These are phyloP conservation scores for Rhea pennata DNA, from an alignment of 2,113 vertebrate genomes.

Conservation along the genomic window DNA sequence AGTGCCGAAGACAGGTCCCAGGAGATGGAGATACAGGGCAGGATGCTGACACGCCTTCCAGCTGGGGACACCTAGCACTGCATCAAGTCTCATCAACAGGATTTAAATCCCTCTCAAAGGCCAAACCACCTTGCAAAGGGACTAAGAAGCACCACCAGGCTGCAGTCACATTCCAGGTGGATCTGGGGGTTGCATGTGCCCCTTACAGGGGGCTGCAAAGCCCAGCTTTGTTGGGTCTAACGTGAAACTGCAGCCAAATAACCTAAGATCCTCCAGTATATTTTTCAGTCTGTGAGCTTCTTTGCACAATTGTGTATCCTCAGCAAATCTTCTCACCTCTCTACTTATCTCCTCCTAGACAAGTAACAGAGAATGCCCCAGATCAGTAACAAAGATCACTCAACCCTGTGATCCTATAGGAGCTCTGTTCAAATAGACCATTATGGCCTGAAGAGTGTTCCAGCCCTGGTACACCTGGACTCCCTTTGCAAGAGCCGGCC, in stretches of 20 bases:
- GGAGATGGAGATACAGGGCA: background rate
- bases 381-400: background rate
- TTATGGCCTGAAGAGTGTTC: background rate
- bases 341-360: background rate
- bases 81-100: background rate
- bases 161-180: background rate
- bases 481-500: background rate
- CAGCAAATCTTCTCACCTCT: background rate
- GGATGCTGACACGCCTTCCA: fast-evolving
- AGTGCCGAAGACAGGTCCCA: background rate
- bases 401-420: background rate
- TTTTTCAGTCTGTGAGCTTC: background rate
- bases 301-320: background rate
- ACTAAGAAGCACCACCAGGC: background rate
- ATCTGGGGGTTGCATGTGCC: background rate
- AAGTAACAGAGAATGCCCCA: background rate
- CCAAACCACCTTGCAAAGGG: background rate
- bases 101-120: background rate
- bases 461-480: background rate
- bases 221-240: background rate
- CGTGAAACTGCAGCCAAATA: background rate
- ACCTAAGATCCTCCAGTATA: background rate
- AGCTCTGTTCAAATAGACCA: background rate
- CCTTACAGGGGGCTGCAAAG: too few relatives aligned
- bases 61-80: background rate